These are phyloP conservation scores for Pomacea maculata DNA, from an alignment of 1,140 invertebrate species.

Conservation along the genomic window DNA sequence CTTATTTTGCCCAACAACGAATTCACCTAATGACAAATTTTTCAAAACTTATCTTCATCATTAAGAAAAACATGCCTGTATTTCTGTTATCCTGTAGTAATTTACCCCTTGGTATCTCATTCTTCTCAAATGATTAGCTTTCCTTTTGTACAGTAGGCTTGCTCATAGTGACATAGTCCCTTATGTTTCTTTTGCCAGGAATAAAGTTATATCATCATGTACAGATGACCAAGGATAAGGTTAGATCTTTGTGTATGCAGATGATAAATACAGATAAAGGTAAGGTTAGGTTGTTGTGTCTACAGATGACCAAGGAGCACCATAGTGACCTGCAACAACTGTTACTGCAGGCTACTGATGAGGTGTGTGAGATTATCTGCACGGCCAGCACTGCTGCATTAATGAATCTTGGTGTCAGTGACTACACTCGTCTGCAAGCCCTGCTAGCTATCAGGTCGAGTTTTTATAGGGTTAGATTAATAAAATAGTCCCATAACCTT, in stretches of 20 bases:
- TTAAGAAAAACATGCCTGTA: too few relatives aligned
- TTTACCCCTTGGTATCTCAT: background rate
- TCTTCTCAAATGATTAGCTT: background rate
- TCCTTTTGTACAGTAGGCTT: background rate
- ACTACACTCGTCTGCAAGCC: slow-evolving; percentile 49
- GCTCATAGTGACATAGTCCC: background rate
- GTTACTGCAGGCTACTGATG: slow-evolving; percentile 48
- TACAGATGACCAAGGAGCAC: slow-evolving; percentile 22
- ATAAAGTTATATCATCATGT: background rate
- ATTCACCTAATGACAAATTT: too few relatives aligned
- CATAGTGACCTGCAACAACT: slow-evolving; percentile 29
- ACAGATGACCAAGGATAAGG: background rate
- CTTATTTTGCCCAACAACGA: too few relatives aligned
- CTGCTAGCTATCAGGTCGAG: slow-evolving; percentile 43
- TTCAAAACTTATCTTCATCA: too few relatives aligned
- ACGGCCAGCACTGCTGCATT: slow-evolving; percentile 45
- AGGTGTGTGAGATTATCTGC: slow-evolving; percentile 53
- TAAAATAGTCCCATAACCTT: background rate
- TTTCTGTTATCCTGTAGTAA: background rate
- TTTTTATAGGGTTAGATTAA: too few relatives aligned
- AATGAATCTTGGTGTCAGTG: slow-evolving; percentile 40
- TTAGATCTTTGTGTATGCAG: slow-evolving; percentile 1
- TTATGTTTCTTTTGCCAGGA: background rate
- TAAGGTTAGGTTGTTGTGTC: background rate
- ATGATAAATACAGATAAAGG: background rate